phyloP scores from a whole-genome alignment of 2,888 invertebrate species.

The Hydriomena furcata region DNA sequence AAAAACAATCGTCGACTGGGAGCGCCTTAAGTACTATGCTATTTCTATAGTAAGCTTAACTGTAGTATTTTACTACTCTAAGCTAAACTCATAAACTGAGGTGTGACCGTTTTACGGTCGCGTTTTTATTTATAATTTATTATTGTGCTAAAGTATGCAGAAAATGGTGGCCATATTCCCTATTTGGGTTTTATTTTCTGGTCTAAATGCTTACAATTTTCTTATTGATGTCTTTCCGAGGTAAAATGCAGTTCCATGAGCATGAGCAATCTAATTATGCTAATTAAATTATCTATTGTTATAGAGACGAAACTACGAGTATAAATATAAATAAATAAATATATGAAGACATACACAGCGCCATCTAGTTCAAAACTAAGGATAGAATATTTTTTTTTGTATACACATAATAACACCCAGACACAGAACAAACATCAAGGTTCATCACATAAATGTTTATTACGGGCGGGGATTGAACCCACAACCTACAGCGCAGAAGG shows the following conservation, averaged over 20 bases:
- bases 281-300: conserved; percentile 19
- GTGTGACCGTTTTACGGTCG: conserved; percentile 53
- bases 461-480: too few species aligned
- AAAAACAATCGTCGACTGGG: too few species aligned
- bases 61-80: conserved; percentile 2
- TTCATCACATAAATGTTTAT: too few species aligned
- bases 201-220: conserved; percentile 8
- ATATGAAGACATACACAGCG: too few species aligned
- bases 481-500: too few species aligned
- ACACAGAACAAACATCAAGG: too few species aligned
- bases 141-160: conserved; percentile 37
- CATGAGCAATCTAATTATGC: conserved; percentile 1
- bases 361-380: too few species aligned
- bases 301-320: conserved; percentile 3
- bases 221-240: background rate
- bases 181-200: conserved; percentile 14
- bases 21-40: too few species aligned
- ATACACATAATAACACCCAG: too few species aligned
- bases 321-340: too few species aligned
- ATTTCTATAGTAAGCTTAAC: too few species aligned
- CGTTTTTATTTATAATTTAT: conserved; percentile 54
- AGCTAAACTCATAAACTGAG: conserved; percentile 42
- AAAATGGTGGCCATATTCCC: conserved; percentile 22
- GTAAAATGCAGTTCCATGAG: conserved; percentile 5
- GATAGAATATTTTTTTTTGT: too few species aligned